phyloP scores from a whole-genome alignment of 2,113 vertebrate species.

The Thunnus maccoyii region DNA sequence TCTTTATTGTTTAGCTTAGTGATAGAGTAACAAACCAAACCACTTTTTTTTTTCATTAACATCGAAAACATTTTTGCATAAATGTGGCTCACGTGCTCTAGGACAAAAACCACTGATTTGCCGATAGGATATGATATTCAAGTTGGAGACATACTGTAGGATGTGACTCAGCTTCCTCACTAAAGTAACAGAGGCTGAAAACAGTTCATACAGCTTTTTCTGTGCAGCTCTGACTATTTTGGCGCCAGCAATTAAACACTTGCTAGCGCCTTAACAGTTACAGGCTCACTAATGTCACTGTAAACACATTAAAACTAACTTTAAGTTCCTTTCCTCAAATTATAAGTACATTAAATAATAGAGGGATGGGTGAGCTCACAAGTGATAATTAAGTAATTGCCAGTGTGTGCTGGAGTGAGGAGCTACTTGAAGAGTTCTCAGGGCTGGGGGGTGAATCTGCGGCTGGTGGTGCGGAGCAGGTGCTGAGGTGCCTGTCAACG shows the following conservation, averaged over 20 bases:
- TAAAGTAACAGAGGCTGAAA: slow-evolving; percentile 3
- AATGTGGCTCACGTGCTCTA: too few relatives aligned
- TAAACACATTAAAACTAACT: slow-evolving; percentile 22
- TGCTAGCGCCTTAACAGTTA: background rate
- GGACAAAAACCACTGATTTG: too few relatives aligned
- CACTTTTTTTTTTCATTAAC: too few relatives aligned
- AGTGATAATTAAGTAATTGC: slow-evolving; percentile 62
- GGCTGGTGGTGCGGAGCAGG: slow-evolving; percentile 50
- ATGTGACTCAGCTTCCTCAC: slow-evolving; percentile 21
- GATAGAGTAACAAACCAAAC: slow-evolving; percentile 3
- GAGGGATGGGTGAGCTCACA: slow-evolving; percentile 23
- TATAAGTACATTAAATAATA: slow-evolving; percentile 28
- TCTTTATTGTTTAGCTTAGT: slow-evolving; percentile 22
- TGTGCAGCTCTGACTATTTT: background rate
- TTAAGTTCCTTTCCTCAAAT: background rate
- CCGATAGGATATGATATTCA: too few relatives aligned
- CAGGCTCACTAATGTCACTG: slow-evolving; percentile 19
- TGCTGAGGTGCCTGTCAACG: slow-evolving; percentile 57
- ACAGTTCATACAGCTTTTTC: background rate
- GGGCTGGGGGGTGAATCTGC: slow-evolving; percentile 4
- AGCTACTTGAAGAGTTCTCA: slow-evolving; percentile 30
- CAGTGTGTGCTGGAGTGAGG: slow-evolving; percentile 33
- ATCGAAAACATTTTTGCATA: too few relatives aligned
- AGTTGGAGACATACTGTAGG: background rate
- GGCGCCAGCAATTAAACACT: background rate